Conservation (phyloP, 2,113 vertebrate genomes). For the Toxotes jaculatrix region DNA sequence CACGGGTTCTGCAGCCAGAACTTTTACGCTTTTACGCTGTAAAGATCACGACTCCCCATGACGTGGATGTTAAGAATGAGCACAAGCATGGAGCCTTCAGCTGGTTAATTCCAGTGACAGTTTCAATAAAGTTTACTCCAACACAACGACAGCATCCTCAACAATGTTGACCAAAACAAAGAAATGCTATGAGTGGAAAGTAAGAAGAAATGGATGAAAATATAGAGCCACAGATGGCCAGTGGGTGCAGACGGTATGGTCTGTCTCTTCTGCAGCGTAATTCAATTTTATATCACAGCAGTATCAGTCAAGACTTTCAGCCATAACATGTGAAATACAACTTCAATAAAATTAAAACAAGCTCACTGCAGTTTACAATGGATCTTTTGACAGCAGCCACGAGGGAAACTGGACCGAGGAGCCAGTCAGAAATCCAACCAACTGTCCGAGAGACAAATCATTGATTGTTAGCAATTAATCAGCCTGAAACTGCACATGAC, state of each 20-base stretch:
- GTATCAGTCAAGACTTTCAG: neutral
- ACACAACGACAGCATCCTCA: no score
- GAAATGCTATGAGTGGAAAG: neutral
- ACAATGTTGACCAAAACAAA: neutral
- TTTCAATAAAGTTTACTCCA: no score
- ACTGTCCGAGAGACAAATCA: neutral
- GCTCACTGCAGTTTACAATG: neutral
- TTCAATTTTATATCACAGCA: neutral
- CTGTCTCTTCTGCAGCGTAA: neutral
- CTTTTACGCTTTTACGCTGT: no score
- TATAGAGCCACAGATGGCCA: neutral
- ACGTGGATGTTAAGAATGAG: no score
- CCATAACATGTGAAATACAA: neutral
- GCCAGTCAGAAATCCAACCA: neutral
- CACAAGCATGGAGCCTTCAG: no score
- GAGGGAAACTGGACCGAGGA: neutral
- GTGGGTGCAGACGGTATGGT: neutral
- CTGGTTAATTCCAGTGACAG: no score
- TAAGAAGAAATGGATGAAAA: neutral
- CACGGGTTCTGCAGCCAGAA: no score
- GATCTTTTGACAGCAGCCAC: neutral
- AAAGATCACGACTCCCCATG: no score
- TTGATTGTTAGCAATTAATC: neutral
- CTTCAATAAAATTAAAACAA: neutral
- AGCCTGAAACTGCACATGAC: neutral